Percentiles rank a stretch among this genome's conserved stretches.
phyloP scores from a whole-genome alignment of 2,797 vertebrate species.

The Hydrolagus colliei region DNA sequence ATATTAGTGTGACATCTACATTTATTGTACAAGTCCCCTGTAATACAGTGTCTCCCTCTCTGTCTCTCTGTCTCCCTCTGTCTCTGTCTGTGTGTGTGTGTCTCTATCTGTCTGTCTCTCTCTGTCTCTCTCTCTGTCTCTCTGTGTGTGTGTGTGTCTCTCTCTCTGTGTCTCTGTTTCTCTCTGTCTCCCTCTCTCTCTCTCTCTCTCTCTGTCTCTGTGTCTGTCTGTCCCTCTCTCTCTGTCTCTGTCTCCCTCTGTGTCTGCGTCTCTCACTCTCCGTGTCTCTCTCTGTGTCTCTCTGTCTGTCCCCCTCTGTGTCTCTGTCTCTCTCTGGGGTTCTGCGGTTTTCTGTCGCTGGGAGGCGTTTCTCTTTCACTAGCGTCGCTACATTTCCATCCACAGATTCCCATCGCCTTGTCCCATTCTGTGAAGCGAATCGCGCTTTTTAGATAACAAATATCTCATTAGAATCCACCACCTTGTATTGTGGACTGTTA shows the following conservation, averaged over 20 bases:
- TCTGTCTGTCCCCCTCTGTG: background rate
- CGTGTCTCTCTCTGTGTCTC: no score
- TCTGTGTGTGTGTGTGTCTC: no score
- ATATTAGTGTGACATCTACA: background rate
- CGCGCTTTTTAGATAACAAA: background rate
- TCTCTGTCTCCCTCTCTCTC: no score
- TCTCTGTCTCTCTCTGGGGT: background rate
- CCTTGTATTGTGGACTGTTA: no score
- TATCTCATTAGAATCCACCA: no score
- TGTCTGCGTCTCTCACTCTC: background rate
- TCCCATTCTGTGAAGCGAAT: background rate
- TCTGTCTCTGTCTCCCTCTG: background rate
- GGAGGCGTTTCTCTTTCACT: background rate
- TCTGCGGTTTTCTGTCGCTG: slow-evolving; percentile 18
- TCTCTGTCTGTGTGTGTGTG: background rate
- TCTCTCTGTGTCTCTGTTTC: no score
- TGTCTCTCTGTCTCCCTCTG: background rate
- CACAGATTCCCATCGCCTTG: background rate
- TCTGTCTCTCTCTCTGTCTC: no score
- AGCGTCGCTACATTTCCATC: background rate
- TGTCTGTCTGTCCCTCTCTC: background rate
- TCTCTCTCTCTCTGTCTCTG: background rate
- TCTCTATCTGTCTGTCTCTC: no score
- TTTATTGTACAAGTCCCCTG: background rate
- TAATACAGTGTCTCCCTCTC: background rate